phyloP scores from a whole-genome alignment of 1,140 invertebrate species.

The Heliconius melpomene region DNA sequence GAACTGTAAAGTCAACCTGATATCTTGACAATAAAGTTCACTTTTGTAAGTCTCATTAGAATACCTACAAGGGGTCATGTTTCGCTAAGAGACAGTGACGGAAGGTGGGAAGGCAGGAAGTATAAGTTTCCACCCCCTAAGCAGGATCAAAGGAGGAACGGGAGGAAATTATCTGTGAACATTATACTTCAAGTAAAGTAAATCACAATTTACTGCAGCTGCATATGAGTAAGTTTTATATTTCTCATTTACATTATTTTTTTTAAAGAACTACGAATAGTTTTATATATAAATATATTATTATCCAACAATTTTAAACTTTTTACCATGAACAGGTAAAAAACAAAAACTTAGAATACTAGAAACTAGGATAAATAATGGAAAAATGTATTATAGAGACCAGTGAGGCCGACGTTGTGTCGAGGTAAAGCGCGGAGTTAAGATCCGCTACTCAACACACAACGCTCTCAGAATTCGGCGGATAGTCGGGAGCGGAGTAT shows the following conservation, averaged over 20 bases:
- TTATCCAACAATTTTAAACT: too few relatives aligned
- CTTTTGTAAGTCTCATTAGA: constrained; percentile 19
- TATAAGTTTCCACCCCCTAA: constrained; percentile 43
- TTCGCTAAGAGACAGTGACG: constrained; percentile 35
- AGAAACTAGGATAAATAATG: too few relatives aligned
- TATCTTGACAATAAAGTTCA: constrained; percentile 18
- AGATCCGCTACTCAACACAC: too few relatives aligned
- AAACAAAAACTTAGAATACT: too few relatives aligned
- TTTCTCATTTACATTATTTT: not conserved
- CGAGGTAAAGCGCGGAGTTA: too few relatives aligned
- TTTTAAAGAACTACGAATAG: not conserved
- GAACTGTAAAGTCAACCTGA: constrained; percentile 2
- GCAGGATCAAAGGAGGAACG: constrained; percentile 38
- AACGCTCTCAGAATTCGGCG: too few relatives aligned
- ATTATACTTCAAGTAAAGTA: constrained; percentile 25
- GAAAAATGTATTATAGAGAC: too few relatives aligned
- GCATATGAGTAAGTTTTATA: not conserved
- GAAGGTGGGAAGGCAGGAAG: constrained; percentile 39
- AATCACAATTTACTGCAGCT: constrained; percentile 22
- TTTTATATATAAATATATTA: too few relatives aligned
- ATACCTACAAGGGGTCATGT: constrained; percentile 33
- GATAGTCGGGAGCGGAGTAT: too few relatives aligned
- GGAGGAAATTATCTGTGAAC: constrained; percentile 39
- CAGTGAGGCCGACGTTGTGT: too few relatives aligned
- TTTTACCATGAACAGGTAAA: too few relatives aligned